phyloP scores from a whole-genome alignment of 2,113 vertebrate species.

The Anguilla rostrata region DNA sequence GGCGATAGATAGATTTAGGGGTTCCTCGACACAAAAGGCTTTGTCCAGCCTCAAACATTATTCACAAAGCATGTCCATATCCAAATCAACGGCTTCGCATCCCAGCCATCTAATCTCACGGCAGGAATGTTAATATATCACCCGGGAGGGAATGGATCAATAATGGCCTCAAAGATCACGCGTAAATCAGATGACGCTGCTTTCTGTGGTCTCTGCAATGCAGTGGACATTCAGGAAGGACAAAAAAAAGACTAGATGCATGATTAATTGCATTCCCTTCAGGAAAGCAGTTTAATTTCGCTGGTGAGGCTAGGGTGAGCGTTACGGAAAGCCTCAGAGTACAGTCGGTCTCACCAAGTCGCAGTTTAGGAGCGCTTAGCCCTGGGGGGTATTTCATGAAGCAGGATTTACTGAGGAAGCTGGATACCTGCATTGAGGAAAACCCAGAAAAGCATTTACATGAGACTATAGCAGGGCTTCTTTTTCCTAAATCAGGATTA shows the following conservation, averaged over 20 bases:
- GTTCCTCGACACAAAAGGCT: neutral
- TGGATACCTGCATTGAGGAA: too few relatives aligned
- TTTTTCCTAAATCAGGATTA: too few relatives aligned
- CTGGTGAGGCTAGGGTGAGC: neutral
- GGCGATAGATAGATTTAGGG: neutral
- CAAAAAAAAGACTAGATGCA: neutral
- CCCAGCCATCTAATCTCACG: neutral
- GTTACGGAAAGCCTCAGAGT: neutral
- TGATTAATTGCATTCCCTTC: neutral
- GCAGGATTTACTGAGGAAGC: too few relatives aligned
- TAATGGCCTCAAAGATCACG: neutral
- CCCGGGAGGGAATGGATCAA: neutral
- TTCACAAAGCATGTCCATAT: neutral
- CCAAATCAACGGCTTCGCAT: neutral
- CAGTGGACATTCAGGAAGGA: neutral
- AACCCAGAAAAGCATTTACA: too few relatives aligned
- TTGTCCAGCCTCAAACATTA: neutral
- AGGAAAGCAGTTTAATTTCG: neutral
- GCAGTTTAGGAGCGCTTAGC: too few relatives aligned
- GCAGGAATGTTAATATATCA: neutral
- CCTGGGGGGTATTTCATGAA: too few relatives aligned
- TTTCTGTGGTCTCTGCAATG: neutral
- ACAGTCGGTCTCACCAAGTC: neutral
- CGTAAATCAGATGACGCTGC: neutral
- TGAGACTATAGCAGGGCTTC: too few relatives aligned